These are phyloP conservation scores for Chaetura pelagica DNA, from an alignment of 2,113 vertebrate species.

Conservation along the genomic window DNA sequence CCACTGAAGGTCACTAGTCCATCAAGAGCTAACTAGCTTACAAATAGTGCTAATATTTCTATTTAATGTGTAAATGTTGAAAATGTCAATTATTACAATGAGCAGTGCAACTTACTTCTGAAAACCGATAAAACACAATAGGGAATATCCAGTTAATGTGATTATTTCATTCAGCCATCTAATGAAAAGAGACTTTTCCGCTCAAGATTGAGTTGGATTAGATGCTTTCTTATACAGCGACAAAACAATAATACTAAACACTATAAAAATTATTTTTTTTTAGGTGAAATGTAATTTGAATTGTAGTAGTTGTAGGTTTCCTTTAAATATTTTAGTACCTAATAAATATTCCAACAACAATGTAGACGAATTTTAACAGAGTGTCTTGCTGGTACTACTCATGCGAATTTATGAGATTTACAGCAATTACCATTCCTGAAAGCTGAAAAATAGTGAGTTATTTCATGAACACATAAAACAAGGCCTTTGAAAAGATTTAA, in stretches of 20 bases:
- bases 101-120: background rate
- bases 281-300: conserved; percentile 54
- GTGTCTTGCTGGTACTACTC: conserved; percentile 55
- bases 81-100: conserved; percentile 23
- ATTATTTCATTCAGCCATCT: conserved; percentile 31
- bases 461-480: conserved; percentile 56
- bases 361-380: conserved; percentile 65
- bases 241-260: background rate
- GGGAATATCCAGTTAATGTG: background rate
- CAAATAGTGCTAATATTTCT: conserved; percentile 3
- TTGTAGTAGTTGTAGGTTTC: conserved; percentile 44
- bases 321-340: conserved; percentile 71
- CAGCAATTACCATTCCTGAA: conserved; percentile 64
- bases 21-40: background rate
- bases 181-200: conserved; percentile 23
- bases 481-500: conserved; percentile 68
- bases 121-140: conserved; percentile 17
- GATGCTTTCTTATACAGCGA: background rate
- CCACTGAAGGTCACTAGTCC: conserved; percentile 14
- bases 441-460: conserved; percentile 63
- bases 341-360: conserved; percentile 70
- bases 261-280: conserved; percentile 19
- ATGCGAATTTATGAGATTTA: conserved; percentile 75
- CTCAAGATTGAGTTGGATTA: background rate
- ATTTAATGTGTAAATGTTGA: background rate